Base-by-base conservation (phyloP, 2,888 invertebrate species). In the Drosophila peninsularis region DNA sequence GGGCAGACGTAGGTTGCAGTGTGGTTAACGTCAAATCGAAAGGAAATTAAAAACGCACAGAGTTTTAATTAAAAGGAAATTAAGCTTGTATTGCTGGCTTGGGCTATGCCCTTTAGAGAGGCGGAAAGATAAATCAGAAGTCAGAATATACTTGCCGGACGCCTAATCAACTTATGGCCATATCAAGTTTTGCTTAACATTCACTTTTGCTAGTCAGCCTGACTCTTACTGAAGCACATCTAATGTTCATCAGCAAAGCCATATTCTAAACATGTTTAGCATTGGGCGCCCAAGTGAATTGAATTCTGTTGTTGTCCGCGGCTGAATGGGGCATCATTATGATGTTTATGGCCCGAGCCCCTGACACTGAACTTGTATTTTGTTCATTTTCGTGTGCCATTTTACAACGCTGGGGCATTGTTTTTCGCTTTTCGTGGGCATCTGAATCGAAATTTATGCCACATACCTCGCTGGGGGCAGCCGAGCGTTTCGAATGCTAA, bases 391-490 rank as follows among this genome's bases (percentile, higher is more conserved):
- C 11, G n/a, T 65, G 49, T 45, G 50, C 45, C 41, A 69, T 61
- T 74, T 61, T 42, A 50, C 60, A 68, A 34, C 42, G 60, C 45
- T 39, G 6, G 1, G 57, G 36, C 62, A 65, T 75, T 74, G 54
- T 62, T 66, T 66, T 75, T 60, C 24, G 53, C 54, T 44, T 60
- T 71, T 62, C 36, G 49, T 44, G 44, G 19, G 58, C 45, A 24
- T 58, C 58, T 69, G 60, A 78, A 69, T 81, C 52, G 58, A 74
- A 74, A 80, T 78, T 75, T 71, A 62, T 84, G 75, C 83, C 72
- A 78, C 75, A 66, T 57, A 68, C 76, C 27, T 69, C 1, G 61
- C 24, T 24, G 7, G 45, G 65, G 50, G 61, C 75, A 71, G 24
- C 62, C 52, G 55, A 71, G 71, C 74, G 61, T 65, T 74, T 57